Conservation (phyloP, 2,888 invertebrate species). For the Dasysyrphus tricinctus region DNA sequence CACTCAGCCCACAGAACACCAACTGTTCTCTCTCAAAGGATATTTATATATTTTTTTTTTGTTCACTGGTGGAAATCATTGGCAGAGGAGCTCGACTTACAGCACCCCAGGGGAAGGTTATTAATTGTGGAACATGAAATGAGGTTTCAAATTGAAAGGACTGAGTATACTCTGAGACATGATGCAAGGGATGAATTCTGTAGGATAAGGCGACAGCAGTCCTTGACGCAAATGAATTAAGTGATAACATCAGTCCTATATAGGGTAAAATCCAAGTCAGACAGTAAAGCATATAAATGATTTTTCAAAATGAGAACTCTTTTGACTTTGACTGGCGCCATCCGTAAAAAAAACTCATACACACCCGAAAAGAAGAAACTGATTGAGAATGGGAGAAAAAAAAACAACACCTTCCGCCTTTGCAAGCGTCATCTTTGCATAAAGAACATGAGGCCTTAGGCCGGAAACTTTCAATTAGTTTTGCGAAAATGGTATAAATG, state of each 20-base stretch:
- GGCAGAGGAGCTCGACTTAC: conserved; percentile 51
- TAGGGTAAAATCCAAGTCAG: conserved; percentile 35
- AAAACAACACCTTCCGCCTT: conserved; percentile 8
- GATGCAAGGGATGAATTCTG: background rate
- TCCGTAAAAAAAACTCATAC: background rate
- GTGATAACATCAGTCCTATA: conserved; percentile 62
- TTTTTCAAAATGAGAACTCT: conserved; percentile 67
- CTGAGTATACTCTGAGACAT: background rate
- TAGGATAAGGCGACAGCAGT: conserved; percentile 32
- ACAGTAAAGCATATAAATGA: conserved; percentile 52
- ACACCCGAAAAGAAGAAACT: conserved; percentile 14
- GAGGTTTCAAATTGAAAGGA: conserved; percentile 35
- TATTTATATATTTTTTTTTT: conserved; percentile 18
- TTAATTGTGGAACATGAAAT: conserved; percentile 69
- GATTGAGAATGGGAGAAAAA: background rate
- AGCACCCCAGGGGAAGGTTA: conserved; percentile 45
- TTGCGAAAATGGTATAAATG: conserved; percentile 54
- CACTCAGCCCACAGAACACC: conserved; percentile 21
- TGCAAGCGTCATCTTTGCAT: conserved; percentile 37
- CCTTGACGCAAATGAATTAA: conserved; percentile 70
- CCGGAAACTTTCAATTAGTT: conserved; percentile 73
- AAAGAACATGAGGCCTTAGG: conserved; percentile 48
- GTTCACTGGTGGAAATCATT: conserved; percentile 43
- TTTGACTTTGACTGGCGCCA: conserved; percentile 33
- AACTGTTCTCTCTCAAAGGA: conserved; percentile 65